phyloP scores from a whole-genome alignment of 2,797 vertebrate species.

The Melopsittacus undulatus region DNA sequence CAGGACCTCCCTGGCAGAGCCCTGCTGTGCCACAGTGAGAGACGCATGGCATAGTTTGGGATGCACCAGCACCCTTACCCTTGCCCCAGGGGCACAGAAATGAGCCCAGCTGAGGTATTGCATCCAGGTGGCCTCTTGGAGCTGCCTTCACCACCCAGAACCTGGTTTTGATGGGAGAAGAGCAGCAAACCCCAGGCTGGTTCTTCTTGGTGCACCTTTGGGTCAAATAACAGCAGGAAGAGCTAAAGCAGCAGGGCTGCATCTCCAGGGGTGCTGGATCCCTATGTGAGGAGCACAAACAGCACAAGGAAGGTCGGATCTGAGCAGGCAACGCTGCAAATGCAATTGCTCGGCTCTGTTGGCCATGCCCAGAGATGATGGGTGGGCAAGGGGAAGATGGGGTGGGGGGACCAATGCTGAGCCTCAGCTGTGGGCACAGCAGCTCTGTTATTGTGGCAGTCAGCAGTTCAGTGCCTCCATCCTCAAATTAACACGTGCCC shows the following conservation, averaged over 20 bases:
- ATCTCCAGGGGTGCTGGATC: background rate
- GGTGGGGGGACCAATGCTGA: background rate
- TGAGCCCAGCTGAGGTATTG: background rate
- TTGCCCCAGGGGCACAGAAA: too few relatives aligned
- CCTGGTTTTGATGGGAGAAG: background rate
- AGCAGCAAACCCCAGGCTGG: background rate
- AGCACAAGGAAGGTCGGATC: too few relatives aligned
- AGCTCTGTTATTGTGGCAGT: background rate
- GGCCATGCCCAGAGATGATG: background rate
- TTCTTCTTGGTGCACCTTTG: background rate
- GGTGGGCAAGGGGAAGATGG: too few relatives aligned
- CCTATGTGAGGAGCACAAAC: background rate
- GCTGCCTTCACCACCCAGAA: background rate
- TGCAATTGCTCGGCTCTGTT: background rate
- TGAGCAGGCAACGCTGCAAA: background rate
- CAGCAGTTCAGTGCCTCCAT: background rate
- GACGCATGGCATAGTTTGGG: rapidly evolving
- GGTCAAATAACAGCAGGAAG: background rate
- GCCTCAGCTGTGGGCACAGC: background rate
- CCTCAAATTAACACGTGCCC: background rate
- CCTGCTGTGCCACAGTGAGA: background rate
- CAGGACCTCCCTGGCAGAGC: background rate
- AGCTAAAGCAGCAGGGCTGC: background rate
- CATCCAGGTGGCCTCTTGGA: background rate
- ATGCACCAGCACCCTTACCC: background rate